Percentiles rank a stretch among this genome's conserved stretches.
Conservation (phyloP, 2,888 invertebrate species). For the Capitulum mitella region DNA sequence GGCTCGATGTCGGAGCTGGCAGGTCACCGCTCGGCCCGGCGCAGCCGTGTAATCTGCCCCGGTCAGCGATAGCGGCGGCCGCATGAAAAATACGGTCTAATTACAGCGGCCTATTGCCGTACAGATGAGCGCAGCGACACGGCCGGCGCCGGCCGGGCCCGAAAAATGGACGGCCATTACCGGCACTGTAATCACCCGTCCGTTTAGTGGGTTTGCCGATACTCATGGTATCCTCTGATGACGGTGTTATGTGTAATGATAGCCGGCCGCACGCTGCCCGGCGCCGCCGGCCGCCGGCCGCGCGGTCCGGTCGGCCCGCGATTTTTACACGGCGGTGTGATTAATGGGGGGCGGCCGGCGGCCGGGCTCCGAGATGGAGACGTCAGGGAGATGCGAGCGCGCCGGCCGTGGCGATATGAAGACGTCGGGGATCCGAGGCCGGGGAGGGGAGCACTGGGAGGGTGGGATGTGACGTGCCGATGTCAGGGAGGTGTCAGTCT, state of each 20-base stretch:
- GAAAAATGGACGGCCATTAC: background rate
- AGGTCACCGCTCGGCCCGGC: background rate
- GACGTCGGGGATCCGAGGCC: too few relatives aligned
- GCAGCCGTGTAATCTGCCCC: background rate
- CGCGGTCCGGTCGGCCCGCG: too few relatives aligned
- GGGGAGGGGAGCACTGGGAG: too few relatives aligned
- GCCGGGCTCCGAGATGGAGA: too few relatives aligned
- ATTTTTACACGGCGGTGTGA: too few relatives aligned
- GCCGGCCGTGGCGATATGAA: too few relatives aligned
- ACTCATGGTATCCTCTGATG: background rate
- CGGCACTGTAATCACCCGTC: background rate
- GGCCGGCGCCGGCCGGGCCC: background rate
- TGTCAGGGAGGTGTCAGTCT: too few relatives aligned
- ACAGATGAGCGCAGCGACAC: background rate
- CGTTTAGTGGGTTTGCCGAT: background rate
- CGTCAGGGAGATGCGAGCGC: too few relatives aligned
- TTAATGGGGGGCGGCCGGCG: too few relatives aligned
- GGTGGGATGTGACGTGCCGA: too few relatives aligned
- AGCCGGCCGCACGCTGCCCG: background rate
- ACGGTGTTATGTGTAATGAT: background rate
- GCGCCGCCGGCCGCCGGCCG: background rate
- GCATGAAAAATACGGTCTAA: background rate
- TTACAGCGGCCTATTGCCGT: background rate
- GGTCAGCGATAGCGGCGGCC: background rate
- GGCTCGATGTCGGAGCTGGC: background rate